Conservation (phyloP, 2,113 vertebrate genomes). For the Motacilla alba region DNA sequence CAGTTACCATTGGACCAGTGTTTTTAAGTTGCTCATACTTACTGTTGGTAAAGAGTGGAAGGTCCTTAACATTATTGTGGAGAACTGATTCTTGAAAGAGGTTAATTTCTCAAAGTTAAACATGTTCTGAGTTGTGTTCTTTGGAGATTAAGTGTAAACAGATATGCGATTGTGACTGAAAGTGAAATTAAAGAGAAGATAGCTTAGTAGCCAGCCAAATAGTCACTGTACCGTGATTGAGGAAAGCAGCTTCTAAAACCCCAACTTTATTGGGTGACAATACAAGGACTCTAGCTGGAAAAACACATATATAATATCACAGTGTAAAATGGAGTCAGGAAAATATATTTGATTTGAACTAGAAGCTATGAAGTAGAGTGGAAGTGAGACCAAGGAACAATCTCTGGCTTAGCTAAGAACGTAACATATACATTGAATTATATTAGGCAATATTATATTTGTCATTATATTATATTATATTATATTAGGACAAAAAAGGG, state of each 20-base stretch:
- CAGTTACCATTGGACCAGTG: not conserved
- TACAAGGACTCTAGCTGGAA: not conserved
- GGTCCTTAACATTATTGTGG: not conserved
- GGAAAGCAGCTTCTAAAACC: not conserved
- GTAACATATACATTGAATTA: not conserved
- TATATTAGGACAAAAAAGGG: not conserved
- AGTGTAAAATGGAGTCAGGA: not conserved
- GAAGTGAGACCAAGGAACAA: not conserved
- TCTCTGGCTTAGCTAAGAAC: not conserved
- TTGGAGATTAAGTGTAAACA: not conserved
- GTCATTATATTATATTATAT: no score
- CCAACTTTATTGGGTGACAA: not conserved
- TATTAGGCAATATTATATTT: not conserved
- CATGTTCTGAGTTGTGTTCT: not conserved
- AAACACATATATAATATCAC: not conserved
- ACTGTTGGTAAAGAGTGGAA: not conserved
- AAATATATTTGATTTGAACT: not conserved
- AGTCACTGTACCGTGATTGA: not conserved
- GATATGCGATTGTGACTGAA: not conserved
- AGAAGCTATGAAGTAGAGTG: not conserved
- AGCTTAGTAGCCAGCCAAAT: not conserved
- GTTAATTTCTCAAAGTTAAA: not conserved
- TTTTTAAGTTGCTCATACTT: not conserved
- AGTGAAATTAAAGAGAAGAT: not conserved
- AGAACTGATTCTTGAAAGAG: not conserved